Base-by-base conservation (phyloP, 2,113 vertebrate species). In the Chionis minor region DNA sequence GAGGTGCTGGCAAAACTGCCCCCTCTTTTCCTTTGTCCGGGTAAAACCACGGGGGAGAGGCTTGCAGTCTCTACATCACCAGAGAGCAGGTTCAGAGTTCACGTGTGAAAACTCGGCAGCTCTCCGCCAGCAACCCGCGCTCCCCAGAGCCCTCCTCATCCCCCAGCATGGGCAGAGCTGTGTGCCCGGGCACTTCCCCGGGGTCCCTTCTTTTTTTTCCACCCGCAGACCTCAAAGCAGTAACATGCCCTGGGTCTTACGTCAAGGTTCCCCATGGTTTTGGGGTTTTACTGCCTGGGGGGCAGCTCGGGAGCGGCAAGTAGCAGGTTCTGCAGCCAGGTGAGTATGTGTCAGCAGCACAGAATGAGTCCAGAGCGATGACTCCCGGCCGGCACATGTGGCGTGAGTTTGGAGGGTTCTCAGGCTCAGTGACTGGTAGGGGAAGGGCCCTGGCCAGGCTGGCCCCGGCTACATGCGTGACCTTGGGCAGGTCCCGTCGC, bases 121-220 rank as follows among this genome's bases (percentile, higher is more conserved):
- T 32, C 52, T 18, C 9, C 2, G 7, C 27, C 84, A 81, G 9
- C 18, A 14, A 69, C 19, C 33, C 0, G 0, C 4, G 0, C 52
- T 54, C 55, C 26, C 65, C 0, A 0, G 63, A 65, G 38, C n/a
- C 38, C 1, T 56, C 56, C 71, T 66, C 0, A 0, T 27, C 22
- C 30, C 92, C 40, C 3, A 3, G 73, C 3, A 0, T 0, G 52
- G 44, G 56, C 92, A 92, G 54, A 73, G 79, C 49, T 0, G 0
- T 0, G 2, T 80, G 56, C 79, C 40, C 2, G 0, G 27, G 14
- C 17, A 6, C 30, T 44, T 52, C 85, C 69, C 74, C 1, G 5
- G 87, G 72, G 84, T 82, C 66, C 54, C 70, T 86, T 86, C 26
- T 38, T 33, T 90, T 33, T 33, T 32, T 90, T 19, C 27, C 20